These are phyloP conservation scores for Fukomys damarensis DNA, from an alignment of 2,113 vertebrate species.

Conservation along the genomic window DNA sequence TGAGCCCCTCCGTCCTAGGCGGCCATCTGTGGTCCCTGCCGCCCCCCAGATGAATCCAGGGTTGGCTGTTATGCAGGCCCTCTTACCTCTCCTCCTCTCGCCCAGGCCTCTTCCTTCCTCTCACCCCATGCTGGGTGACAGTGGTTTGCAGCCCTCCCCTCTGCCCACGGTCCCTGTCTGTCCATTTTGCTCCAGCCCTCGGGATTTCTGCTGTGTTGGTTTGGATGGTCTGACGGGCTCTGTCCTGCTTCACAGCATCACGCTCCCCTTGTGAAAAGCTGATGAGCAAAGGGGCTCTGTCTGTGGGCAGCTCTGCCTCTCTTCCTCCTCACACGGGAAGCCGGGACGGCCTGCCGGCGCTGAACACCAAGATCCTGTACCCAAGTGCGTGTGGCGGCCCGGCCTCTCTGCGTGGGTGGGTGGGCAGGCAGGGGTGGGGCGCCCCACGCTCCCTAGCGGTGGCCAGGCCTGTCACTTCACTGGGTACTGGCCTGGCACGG, in stretches of 20 bases:
- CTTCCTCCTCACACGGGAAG: conserved; percentile 93
- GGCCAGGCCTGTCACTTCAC: not conserved
- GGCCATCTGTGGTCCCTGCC: not conserved
- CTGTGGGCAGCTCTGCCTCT: conserved; percentile 91
- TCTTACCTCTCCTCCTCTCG: too few relatives aligned
- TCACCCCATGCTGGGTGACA: not conserved
- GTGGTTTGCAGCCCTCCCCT: not conserved
- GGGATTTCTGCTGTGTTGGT: not conserved
- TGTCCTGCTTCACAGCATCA: conserved; percentile 85
- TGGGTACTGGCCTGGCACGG: not conserved
- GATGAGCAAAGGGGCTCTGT: conserved; percentile 92
- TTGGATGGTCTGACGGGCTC: conserved; percentile 18
- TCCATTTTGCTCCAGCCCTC: not conserved
- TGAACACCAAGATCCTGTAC: conserved; percentile 95
- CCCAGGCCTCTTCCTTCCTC: not conserved
- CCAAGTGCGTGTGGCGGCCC: conserved; percentile 88
- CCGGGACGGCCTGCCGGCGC: conserved; percentile 92
- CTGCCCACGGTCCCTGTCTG: not conserved
- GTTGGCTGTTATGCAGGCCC: fast-evolving
- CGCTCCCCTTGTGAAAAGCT: conserved; percentile 95
- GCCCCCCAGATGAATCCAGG: not conserved
- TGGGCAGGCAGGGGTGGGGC: not conserved
- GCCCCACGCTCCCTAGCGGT: fast-evolving
- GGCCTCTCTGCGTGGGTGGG: not conserved
- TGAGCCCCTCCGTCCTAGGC: not conserved